These are phyloP conservation scores for Babylonia areolata DNA, from an alignment of 1,140 invertebrate genomes.

Conservation along the genomic window DNA sequence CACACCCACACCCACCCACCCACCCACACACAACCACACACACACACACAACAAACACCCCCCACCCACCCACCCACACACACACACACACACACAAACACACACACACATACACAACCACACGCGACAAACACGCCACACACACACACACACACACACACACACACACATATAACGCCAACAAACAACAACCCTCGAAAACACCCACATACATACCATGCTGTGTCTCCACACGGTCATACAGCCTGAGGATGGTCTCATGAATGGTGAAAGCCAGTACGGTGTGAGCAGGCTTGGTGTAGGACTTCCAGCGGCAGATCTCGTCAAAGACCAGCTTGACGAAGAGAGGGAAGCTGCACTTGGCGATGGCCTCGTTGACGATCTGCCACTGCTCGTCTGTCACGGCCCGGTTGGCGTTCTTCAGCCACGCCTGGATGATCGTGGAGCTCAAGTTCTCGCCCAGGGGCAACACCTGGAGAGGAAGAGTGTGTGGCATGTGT, in stretches of 20 bases:
- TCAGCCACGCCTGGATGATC: slow-evolving; percentile 96
- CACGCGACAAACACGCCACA: no score
- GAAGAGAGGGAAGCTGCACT: slow-evolving; percentile 97
- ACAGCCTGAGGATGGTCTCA: slow-evolving; percentile 96
- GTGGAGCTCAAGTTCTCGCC: slow-evolving; percentile 91
- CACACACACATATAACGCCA: no score
- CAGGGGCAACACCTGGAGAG: slow-evolving; percentile 60
- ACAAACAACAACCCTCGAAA: no score
- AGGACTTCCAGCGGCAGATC: slow-evolving; percentile 97
- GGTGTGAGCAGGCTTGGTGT: slow-evolving; percentile 94
- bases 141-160: no score
- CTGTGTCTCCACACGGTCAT: slow-evolving; percentile 72
- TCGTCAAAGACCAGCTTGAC: slow-evolving; percentile 93
- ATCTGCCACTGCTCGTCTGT: slow-evolving; percentile 89
- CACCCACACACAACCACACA: no score
- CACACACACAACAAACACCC: no score
- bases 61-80: no score
- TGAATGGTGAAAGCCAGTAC: slow-evolving; percentile 95
- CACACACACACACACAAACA: no score
- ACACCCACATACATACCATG: slow-evolving; percentile 56
- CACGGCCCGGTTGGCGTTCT: slow-evolving; percentile 91
- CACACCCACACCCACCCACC: no score
- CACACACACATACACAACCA: no score
- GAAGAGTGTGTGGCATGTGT: neutral
- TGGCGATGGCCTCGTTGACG: slow-evolving; percentile 91